phyloP scores from a whole-genome alignment of 1,140 invertebrate genomes.

The Trigoniulus corallinus region DNA sequence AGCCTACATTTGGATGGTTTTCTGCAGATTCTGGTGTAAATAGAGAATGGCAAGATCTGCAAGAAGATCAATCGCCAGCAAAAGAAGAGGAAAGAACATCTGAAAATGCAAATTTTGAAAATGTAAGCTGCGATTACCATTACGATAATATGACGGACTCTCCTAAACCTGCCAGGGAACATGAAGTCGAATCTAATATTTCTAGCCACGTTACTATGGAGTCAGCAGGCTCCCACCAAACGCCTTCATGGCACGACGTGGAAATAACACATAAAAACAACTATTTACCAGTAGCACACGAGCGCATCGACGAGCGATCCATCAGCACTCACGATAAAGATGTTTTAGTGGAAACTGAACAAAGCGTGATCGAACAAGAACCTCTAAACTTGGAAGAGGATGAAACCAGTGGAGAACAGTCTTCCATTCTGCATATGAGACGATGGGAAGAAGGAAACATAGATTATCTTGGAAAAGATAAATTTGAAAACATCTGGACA shows the following conservation, averaged over 20 bases:
- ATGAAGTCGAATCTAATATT: not conserved
- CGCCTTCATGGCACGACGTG: too few relatives aligned
- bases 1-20: not conserved
- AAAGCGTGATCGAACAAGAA: constrained; percentile 9
- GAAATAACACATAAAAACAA: too few relatives aligned
- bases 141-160: not conserved
- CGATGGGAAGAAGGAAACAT: constrained; percentile 32
- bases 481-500: constrained; percentile 28
- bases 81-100: too few relatives aligned
- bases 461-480: constrained; percentile 31
- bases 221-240: too few relatives aligned
- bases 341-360: constrained; percentile 13
- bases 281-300: constrained; percentile 7
- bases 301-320: constrained; percentile 4
- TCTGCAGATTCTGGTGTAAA: not conserved
- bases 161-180: not conserved
- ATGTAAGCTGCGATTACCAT: not conserved
- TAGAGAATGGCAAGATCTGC: too few relatives aligned
- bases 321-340: constrained; percentile 4
- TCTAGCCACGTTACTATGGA: too few relatives aligned
- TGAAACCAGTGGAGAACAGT: constrained; percentile 8
- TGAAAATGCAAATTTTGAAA: not conserved
- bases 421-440: constrained; percentile 13
- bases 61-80: too few relatives aligned
- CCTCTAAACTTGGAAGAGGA: not conserved